A percentile compares a stretch with the other conserved stretches of the same genome.
phyloP scores from a whole-genome alignment of 2,113 vertebrate species.

The Protobothrops mucrosquamatus region DNA sequence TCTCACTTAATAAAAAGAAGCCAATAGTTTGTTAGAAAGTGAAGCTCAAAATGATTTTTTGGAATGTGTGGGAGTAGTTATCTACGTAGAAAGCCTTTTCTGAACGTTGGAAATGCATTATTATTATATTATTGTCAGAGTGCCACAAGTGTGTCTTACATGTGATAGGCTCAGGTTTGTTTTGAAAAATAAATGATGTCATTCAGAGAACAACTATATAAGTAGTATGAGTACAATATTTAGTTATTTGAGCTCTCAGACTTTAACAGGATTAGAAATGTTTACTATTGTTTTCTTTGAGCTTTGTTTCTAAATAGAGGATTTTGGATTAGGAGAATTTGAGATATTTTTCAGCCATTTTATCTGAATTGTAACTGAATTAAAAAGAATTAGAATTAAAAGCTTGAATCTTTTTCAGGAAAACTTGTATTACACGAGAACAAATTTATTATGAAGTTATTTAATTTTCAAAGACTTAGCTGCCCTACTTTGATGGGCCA shows the following conservation, averaged over 20 bases:
- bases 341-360: background rate
- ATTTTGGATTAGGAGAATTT: background rate
- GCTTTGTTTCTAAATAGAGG: conserved; percentile 21
- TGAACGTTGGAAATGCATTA: conserved; percentile 32
- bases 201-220: conserved; percentile 7
- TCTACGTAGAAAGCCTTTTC: conserved; percentile 35
- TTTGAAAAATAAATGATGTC: conserved; percentile 42
- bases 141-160: conserved; percentile 19
- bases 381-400: background rate
- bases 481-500: conserved; percentile 24
- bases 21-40: conserved; percentile 46
- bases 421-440: background rate
- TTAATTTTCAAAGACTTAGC: conserved; percentile 13
- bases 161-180: conserved; percentile 20
- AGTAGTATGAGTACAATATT: background rate
- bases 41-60: conserved; percentile 51
- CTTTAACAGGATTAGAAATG: background rate
- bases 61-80: conserved; percentile 54
- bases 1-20: conserved; percentile 47
- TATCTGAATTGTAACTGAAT: conserved; percentile 10
- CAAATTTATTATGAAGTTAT: background rate
- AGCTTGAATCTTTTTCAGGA: background rate
- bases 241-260: background rate
- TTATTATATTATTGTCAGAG: conserved; percentile 14
- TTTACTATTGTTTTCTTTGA: rapidly evolving